These are phyloP conservation scores for Heliconius eleuchia DNA, from an alignment of 1,140 invertebrate genomes.

Conservation along the genomic window DNA sequence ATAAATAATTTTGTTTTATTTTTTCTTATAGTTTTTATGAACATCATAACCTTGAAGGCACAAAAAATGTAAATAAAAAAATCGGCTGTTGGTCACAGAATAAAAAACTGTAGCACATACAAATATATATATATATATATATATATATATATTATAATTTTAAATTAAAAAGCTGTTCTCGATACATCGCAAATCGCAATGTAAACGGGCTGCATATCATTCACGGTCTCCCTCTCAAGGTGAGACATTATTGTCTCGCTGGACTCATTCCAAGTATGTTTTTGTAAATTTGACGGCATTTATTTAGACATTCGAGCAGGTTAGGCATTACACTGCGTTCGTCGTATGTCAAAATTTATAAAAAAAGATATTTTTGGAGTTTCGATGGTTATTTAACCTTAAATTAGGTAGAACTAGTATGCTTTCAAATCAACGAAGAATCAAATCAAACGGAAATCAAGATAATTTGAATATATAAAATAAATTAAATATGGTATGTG, in stretches of 20 bases:
- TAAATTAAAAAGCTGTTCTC: slow-evolving; percentile 9
- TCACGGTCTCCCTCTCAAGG: slow-evolving; percentile 53
- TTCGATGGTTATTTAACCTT: neutral
- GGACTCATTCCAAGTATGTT: slow-evolving; percentile 51
- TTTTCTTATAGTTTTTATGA: neutral
- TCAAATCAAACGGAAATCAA: too few relatives aligned
- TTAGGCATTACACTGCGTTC: neutral
- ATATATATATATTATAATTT: neutral
- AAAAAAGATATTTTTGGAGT: too few relatives aligned
- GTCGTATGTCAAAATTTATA: too few relatives aligned
- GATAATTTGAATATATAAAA: too few relatives aligned
- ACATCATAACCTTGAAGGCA: too few relatives aligned
- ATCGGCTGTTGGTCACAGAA: too few relatives aligned
- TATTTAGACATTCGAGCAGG: slow-evolving; percentile 22
- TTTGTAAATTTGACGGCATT: slow-evolving; percentile 47
- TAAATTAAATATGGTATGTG: too few relatives aligned
- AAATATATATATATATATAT: neutral
- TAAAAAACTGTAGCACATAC: neutral
- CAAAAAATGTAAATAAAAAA: too few relatives aligned
- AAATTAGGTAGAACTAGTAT: neutral
- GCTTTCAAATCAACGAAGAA: neutral
- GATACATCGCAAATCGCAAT: slow-evolving; percentile 31
- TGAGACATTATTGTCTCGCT: slow-evolving; percentile 54
- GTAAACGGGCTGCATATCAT: slow-evolving; percentile 51
- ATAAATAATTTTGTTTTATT: neutral